Base-by-base conservation (phyloP, 1,140 invertebrate species). In the Cyclina sinensis region DNA sequence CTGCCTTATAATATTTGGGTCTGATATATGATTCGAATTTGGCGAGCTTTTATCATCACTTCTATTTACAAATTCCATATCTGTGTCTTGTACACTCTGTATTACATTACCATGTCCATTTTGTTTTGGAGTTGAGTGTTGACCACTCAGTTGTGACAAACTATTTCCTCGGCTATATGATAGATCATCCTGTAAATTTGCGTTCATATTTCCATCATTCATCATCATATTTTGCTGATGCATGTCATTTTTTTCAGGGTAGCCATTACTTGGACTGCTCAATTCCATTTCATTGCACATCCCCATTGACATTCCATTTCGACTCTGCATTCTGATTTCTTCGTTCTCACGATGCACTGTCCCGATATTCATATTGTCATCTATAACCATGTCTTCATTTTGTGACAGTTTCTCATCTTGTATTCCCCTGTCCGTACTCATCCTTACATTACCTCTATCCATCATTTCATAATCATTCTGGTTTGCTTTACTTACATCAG, bases 1-100 rank as follows among this genome's bases (percentile, higher is more conserved):
- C 37, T 88, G 86, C 35, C 86, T 57, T 37, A 80, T 88, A 16
- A 81, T 68, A 73, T 81, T 88, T 39, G 86, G 62, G 32, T 88
- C 78, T 21, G 48, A 73, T 70, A 81, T 54, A 86, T 86, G 51
- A 51, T 68, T 88, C 0, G 74, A 79, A 18, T 43, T 51, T 11
- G 76, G 62, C 9, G 76, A 81, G 14, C 37, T 81, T 48, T 88
- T 88, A 39, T 81, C 65, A 54, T 80, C 65, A 79, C 43, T 80
- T 68, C 86, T 37, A 35, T 51, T 57, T 0, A 79, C 78, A 80
- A 68, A 81, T 21, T 80, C 74, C 39, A 80, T 88, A 51, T 81
- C 86, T 4, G 39, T n/a, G 24, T 88, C 86, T 27, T 68, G 57
- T 30, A 54, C 51, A 9, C 9, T 54, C 27, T 81, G 35, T 39